Conservation (phyloP, 1,140 invertebrate genomes). For the Aethina tumida region DNA sequence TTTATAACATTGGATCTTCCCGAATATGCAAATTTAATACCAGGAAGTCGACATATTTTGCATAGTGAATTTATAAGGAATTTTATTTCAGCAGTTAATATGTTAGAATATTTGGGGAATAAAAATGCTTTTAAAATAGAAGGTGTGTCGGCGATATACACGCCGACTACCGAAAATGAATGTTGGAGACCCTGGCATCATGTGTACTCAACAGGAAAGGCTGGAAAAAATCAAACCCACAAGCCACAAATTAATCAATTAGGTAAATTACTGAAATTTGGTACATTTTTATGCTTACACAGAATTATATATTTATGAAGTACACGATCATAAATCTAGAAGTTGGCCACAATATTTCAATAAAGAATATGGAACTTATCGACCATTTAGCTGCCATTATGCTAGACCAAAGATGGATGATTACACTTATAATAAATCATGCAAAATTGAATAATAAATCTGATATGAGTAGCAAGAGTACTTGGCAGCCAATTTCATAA, state of each 20-base stretch:
- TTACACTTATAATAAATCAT: too few species aligned
- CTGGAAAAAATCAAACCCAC: constrained; percentile 21
- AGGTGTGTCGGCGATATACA: constrained; percentile 14
- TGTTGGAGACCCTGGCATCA: constrained; percentile 32
- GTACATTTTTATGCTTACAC: too few species aligned
- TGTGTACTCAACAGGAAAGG: constrained; percentile 27
- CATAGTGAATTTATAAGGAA: constrained; percentile 23
- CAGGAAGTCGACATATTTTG: constrained; percentile 22
- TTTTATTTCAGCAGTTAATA: constrained; percentile 23
- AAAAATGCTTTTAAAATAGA: constrained; percentile 19
- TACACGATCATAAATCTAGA: too few species aligned
- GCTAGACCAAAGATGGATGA: too few species aligned
- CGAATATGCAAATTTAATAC: constrained; percentile 22
- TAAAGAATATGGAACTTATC: too few species aligned
- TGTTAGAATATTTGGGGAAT: constrained; percentile 23
- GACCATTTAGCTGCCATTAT: too few species aligned
- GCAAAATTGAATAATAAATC: too few species aligned
- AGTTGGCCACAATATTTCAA: too few species aligned
- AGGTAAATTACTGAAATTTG: constrained; percentile 21
- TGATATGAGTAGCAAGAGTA: too few species aligned
- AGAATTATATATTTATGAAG: too few species aligned
- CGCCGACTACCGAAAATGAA: constrained; percentile 10
- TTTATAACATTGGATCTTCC: too few species aligned
- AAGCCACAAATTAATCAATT: constrained; percentile 20
- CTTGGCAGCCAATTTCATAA: too few species aligned